Evolutionary conservation across 2,113 vertebrate genomes (phyloP).

Genomic region (Crypturellus undulatus): DNA sequence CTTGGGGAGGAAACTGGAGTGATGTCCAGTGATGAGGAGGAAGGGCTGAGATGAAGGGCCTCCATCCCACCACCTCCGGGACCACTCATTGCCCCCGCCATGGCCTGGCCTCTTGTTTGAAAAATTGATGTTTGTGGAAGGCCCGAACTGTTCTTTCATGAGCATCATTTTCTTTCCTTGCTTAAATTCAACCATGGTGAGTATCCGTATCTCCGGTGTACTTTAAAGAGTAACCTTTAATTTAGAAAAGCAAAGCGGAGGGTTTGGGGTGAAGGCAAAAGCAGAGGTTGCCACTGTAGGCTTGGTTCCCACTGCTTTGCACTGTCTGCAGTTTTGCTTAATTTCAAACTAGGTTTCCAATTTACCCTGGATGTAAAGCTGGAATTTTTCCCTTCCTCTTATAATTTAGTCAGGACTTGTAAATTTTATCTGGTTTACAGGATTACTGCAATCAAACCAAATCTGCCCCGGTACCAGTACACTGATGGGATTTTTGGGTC

Average conservation of each 20-base stretch:
- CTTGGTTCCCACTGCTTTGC: background rate
- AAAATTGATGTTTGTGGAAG: background rate
- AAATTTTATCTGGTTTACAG: background rate
- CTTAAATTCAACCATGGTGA: background rate
- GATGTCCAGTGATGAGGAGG: rapidly evolving
- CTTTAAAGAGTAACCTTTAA: background rate
- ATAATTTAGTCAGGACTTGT: background rate
- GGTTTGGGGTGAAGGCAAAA: background rate
- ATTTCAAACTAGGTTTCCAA: background rate
- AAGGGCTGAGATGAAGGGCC: background rate
- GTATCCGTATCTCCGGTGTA: background rate
- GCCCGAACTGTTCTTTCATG: background rate
- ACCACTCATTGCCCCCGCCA: background rate
- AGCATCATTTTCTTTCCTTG: rapidly evolving
- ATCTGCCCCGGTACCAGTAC: background rate
- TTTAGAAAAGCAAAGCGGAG: background rate
- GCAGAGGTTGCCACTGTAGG: background rate
- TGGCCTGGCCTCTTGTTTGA: background rate
- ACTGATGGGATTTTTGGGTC: background rate
- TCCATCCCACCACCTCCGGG: rapidly evolving
- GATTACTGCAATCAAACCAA: background rate
- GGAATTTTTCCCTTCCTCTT: background rate
- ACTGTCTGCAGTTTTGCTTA: background rate
- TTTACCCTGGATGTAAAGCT: background rate
- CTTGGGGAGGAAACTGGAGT: background rate